A percentile compares a stretch with the other conserved stretches of the same genome.
Evolutionary conservation across 2,888 invertebrate genomes (phyloP).

Genomic region (Megalurothrips usitatus): DNA sequence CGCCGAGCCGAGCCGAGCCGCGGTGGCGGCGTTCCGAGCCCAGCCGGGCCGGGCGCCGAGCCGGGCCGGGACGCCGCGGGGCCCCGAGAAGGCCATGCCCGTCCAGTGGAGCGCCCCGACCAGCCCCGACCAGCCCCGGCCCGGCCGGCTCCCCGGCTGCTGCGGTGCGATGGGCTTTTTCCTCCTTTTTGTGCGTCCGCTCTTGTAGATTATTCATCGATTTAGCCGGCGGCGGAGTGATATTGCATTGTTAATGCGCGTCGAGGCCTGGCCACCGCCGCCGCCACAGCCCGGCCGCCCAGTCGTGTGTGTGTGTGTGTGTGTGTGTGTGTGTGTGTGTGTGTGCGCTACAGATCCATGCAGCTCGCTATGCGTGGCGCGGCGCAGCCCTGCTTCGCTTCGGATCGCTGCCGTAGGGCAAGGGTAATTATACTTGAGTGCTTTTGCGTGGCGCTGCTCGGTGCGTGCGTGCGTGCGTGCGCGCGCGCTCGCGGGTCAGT

Average conservation of each 20-base stretch:
- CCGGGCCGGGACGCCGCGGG: neutral
- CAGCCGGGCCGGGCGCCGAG: neutral
- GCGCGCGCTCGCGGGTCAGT: neutral
- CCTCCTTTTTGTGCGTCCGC: conserved; percentile 14
- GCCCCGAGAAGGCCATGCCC: too few relatives aligned
- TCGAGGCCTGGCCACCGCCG: neutral
- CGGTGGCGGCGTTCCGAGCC: neutral
- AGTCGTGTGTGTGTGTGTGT: too few relatives aligned
- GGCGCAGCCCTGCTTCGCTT: neutral
- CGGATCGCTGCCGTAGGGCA: conserved; percentile 21
- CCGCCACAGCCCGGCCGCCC: neutral
- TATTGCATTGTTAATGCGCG: conserved; percentile 25
- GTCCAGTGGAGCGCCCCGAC: too few relatives aligned
- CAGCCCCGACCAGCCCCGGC: too few relatives aligned
- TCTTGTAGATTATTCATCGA: conserved; percentile 26
- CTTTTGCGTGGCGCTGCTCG: conserved; percentile 3
- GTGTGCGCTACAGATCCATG: neutral
- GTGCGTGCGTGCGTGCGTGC: neutral
- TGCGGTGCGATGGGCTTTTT: neutral
- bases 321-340: too few relatives aligned
- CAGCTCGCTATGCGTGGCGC: neutral
- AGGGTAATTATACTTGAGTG: conserved; percentile 25
- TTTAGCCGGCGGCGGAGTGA: conserved; percentile 25
- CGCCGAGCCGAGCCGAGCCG: neutral
- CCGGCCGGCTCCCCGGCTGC: neutral